Base-by-base conservation (phyloP, 2,888 invertebrate genomes). In the Kuschelorhynchus macadamiae region DNA sequence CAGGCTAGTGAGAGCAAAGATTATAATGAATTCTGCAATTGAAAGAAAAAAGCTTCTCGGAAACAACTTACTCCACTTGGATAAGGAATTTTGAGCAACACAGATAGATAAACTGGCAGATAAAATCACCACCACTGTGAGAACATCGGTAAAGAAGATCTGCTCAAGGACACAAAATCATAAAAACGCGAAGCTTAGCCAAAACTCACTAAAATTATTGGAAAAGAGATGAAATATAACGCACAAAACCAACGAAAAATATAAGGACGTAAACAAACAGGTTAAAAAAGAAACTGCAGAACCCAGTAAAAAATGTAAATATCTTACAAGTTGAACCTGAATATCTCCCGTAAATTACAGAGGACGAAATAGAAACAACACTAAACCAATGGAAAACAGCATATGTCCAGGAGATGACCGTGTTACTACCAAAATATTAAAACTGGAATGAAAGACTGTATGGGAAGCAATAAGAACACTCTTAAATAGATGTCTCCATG, bases 81-180 rank as follows among this genome's bases (percentile, higher is more conserved):
- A n/a, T n/a, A n/a, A n/a, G n/a, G n/a, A n/a, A n/a, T n/a, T n/a
- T n/a, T n/a, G n/a, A n/a, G n/a, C n/a, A n/a, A n/a, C n/a, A n/a
- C n/a, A 25, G 7, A 25, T 25, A 25, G 25, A 25, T 25, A 7
- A 25, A 25, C 25, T 25, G 4, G 25, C 25, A 25, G 25, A 25
- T 25, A 25, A 25, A 25, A 25, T 25, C 25, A 25, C 25, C 3
- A 25, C 4, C 25, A 7, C 25, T 25, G 25, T 25, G 25, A 25
- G 7, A 25, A 36, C 11, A 7, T 36, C 11, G 11, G 36, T 36
- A 36, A 36, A 12, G 36, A 36, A 36, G 36, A 36, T 36, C 3
- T 36, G 36, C 11, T 2, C 36, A 36, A 36, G 36, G 36, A 36
- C 36, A 36, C 11, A 36, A 36, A 36, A 36, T 36, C 36, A 36